Evolutionary conservation across 1,140 invertebrate species (phyloP).

Genomic region (Drosophila kikkawai): DNA sequence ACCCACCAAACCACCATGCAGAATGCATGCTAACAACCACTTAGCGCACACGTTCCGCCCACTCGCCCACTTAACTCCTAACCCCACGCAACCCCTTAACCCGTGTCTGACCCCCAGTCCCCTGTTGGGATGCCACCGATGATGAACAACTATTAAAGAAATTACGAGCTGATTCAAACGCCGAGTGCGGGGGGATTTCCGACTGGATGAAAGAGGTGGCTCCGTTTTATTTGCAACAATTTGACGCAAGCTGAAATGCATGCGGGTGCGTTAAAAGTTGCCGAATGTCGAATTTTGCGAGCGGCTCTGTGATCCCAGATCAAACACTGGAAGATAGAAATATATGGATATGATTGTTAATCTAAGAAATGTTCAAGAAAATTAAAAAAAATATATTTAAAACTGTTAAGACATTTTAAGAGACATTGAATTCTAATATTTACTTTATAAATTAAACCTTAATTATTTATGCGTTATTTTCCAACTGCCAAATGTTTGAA

Average conservation of each 20-base stretch:
- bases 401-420: too few species aligned
- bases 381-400: too few species aligned
- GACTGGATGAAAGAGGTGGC: slow-evolving; percentile 4
- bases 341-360: not conserved
- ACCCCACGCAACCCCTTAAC: not conserved
- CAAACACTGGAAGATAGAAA: slow-evolving; percentile 6
- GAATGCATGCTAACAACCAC: slow-evolving; percentile 78
- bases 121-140: slow-evolving; percentile 26
- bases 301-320: slow-evolving; percentile 30
- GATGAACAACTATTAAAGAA: slow-evolving; percentile 79
- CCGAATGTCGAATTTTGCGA: slow-evolving; percentile 59
- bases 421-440: too few species aligned
- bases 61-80: slow-evolving; percentile 5
- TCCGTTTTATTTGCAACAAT: slow-evolving; percentile 77
- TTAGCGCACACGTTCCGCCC: slow-evolving; percentile 57
- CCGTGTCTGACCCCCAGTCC: slow-evolving; percentile 7
- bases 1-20: slow-evolving; percentile 55
- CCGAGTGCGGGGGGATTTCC: slow-evolving; percentile 6
- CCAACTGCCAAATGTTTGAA: not conserved
- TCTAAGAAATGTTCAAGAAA: too few species aligned
- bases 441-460: too few species aligned
- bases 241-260: slow-evolving; percentile 73
- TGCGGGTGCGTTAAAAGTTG: slow-evolving; percentile 80
- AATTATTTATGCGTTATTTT: too few species aligned
- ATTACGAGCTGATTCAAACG: slow-evolving; percentile 69